Conservation (phyloP, 2,113 vertebrate genomes). For the Callopanchax toddi region DNA sequence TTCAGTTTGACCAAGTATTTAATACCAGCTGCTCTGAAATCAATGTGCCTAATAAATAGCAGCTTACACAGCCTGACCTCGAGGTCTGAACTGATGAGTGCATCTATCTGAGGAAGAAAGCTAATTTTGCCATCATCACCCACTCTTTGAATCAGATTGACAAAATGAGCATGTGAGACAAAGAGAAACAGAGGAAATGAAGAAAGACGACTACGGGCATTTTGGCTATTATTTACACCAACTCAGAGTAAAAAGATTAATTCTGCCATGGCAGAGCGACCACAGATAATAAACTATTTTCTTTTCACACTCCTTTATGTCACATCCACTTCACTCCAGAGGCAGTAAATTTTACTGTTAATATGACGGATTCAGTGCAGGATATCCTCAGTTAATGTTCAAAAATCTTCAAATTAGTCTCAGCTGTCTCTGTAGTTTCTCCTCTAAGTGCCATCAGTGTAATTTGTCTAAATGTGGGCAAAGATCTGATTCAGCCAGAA, state of each 20-base stretch:
- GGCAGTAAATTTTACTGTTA: conserved; percentile 31
- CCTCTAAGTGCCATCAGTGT: conserved; percentile 27
- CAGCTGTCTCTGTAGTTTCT: conserved; percentile 23
- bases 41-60: conserved; percentile 89
- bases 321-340: conserved; percentile 15
- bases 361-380: conserved; percentile 44
- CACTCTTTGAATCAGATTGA: conserved; percentile 49
- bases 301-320: conserved; percentile 51
- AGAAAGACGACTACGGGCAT: conserved; percentile 56
- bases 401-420: conserved; percentile 48
- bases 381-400: conserved; percentile 38
- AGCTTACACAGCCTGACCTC: conserved; percentile 84
- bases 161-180: conserved; percentile 37
- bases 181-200: conserved; percentile 63
- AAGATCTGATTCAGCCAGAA: conserved; percentile 42
- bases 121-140: conserved; percentile 65
- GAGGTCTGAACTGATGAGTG: conserved; percentile 72
- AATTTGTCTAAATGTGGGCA: conserved; percentile 45
- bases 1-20: conserved; percentile 83
- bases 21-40: conserved; percentile 85
- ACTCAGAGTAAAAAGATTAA: conserved; percentile 51
- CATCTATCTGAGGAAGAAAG: conserved; percentile 81
- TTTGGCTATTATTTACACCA: conserved; percentile 63
- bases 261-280: conserved; percentile 40
- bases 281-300: conserved; percentile 49